Evolutionary conservation across 2,888 invertebrate species (phyloP), one percentile per base, ranked within the genome.

Genomic region (Pilophorus perplexus): DNA sequence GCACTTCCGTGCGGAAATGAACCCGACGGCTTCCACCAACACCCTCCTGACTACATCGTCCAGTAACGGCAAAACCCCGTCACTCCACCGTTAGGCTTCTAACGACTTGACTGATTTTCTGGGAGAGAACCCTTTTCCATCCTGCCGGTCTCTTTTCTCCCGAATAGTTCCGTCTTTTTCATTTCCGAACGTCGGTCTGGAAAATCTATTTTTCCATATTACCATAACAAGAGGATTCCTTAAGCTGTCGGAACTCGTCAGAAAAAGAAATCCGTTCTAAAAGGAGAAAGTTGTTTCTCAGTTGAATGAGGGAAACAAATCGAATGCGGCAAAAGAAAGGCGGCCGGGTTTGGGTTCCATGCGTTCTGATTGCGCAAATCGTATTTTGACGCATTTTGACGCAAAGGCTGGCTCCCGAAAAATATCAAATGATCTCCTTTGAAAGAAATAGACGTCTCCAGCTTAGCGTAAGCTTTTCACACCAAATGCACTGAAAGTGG

Each of bases 141-240:
- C n/a, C n/a, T n/a, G n/a, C n/a, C n/a, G n/a, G n/a, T n/a, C n/a
- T n/a, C n/a, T n/a, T n/a, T n/a, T n/a, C n/a, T n/a, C n/a, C n/a
- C n/a, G n/a, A 23, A 48, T 48, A 48, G 48, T 22, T 20, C 23
- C 48, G 48, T 3, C 48, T 22, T 12, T 22, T 22, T 22, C 23
- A 48, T 48, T 48, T 48, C 23, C 48, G 48, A 23, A 22, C 48
- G 48, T 48, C 48, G n/a, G n/a, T 48, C 23, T 23, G 48, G 48
- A 20, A 48, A 48, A 48, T 48, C 48, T 22, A 22, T 48, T 48
- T 48, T 48, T 23, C 33, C 48, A 2, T 12, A 12, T 48, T 46
- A 46, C 46, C 46, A 5, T 46, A 18, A 46, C 46, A 16, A 46
- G 16, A 46, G 40, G 40, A n/a, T n/a, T n/a, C n/a, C 33, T 33